Percentiles rank a stretch among this genome's conserved stretches.
phyloP scores from a whole-genome alignment of 2,113 vertebrate species.

The Gnathonemus longibarbis region DNA sequence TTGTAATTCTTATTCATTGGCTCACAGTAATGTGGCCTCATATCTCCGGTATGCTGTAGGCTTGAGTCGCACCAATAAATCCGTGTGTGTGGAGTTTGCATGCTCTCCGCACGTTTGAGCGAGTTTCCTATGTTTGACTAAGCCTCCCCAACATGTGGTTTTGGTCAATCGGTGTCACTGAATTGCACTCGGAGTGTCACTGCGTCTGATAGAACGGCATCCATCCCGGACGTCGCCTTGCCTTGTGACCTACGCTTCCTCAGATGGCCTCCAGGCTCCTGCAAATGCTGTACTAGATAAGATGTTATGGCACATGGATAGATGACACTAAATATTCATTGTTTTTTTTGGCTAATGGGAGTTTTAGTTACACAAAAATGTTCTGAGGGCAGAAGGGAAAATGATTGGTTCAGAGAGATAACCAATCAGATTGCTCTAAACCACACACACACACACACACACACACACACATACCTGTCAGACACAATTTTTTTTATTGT shows the following conservation, averaged over 20 bases:
- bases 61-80: neutral
- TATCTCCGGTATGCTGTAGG: neutral
- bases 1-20: neutral
- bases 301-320: neutral
- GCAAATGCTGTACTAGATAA: neutral
- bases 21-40: neutral
- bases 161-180: neutral
- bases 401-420: too few relatives aligned
- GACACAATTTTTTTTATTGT: neutral
- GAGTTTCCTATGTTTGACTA: neutral
- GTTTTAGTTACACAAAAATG: too few relatives aligned
- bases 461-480: neutral
- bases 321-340: neutral
- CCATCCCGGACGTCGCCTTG: neutral
- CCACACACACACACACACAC: neutral
- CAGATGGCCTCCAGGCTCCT: neutral
- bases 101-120: neutral
- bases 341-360: neutral
- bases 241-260: neutral
- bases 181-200: neutral
- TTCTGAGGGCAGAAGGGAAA: too few relatives aligned
- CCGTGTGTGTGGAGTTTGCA: neutral
- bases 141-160: neutral
- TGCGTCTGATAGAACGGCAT: neutral
- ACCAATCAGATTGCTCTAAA: neutral